A percentile compares a stretch with the other conserved stretches of the same genome.
Evolutionary conservation across 2,797 vertebrate genomes (phyloP).

Genomic region (Anguilla anguilla): DNA sequence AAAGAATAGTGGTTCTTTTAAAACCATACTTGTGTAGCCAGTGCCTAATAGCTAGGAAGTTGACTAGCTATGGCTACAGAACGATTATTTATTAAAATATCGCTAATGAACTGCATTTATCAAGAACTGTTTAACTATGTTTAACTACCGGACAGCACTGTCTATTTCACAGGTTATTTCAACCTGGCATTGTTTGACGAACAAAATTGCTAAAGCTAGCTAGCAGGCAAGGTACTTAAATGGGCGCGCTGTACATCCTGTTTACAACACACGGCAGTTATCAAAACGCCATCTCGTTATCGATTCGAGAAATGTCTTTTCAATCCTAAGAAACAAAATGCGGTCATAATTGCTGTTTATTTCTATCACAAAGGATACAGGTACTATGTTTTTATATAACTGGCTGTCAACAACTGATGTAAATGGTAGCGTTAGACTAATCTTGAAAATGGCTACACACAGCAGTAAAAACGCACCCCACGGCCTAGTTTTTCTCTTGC

Average conservation of each 20-base stretch:
- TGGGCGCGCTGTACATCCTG: constrained; percentile 29
- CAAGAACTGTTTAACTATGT: not conserved
- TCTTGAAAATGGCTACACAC: not conserved
- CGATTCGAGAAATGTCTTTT: constrained; percentile 2
- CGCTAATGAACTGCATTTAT: not conserved
- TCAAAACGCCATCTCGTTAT: constrained; percentile 11
- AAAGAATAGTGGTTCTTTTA: not conserved
- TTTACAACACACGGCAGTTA: constrained; percentile 18
- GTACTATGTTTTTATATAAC: not conserved
- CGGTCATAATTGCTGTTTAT: not conserved
- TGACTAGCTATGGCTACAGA: not conserved
- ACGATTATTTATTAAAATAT: not conserved
- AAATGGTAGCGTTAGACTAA: not conserved
- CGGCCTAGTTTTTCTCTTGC: constrained; percentile 14
- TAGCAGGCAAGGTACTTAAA: not conserved
- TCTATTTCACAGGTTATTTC: not conserved
- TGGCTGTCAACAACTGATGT: not conserved
- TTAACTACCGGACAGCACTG: not conserved
- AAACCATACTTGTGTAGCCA: not conserved
- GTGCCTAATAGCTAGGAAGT: not conserved
- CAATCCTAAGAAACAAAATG: not conserved
- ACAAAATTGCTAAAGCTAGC: not conserved
- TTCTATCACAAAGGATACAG: not conserved
- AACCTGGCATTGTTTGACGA: not conserved
- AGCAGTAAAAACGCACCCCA: constrained; percentile 1